Conservation (phyloP, 2,113 vertebrate species). For the Leptocoma aspasia region DNA sequence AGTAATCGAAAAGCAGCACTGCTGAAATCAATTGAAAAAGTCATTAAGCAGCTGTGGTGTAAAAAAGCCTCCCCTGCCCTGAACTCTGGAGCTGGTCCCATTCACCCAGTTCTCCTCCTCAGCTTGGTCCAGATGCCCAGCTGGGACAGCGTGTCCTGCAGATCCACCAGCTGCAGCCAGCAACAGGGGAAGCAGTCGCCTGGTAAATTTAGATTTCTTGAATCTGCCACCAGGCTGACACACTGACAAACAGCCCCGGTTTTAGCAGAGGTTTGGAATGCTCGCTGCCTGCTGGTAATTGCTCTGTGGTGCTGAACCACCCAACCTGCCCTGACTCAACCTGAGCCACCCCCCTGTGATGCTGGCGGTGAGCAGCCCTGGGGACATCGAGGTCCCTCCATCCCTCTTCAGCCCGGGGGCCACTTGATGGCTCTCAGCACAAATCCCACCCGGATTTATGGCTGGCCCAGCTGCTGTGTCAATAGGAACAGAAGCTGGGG, state of each 20-base stretch:
- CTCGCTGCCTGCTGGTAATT: constrained; percentile 68
- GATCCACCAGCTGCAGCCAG: constrained; percentile 68
- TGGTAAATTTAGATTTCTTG: constrained; percentile 81
- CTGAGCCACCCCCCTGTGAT: not conserved
- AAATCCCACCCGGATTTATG: constrained; percentile 15
- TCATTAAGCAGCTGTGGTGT: constrained; percentile 42
- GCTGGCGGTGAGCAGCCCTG: not conserved
- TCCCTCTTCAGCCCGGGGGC: not conserved
- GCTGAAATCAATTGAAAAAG: constrained; percentile 66
- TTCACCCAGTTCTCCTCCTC: constrained; percentile 14
- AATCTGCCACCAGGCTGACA: constrained; percentile 76
- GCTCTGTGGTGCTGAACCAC: constrained; percentile 69
- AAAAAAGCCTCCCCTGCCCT: constrained; percentile 4
- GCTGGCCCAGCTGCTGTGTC: not conserved
- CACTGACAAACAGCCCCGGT: constrained; percentile 71
- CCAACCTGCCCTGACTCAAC: constrained; percentile 36
- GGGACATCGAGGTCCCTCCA: constrained; percentile 35
- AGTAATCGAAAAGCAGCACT: constrained; percentile 41
- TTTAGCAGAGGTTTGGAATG: constrained; percentile 61
- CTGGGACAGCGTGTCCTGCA: constrained; percentile 55
- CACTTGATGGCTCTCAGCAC: not conserved
- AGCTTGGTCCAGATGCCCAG: not conserved
- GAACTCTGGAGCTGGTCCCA: constrained; percentile 1
- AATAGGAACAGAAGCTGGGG: not conserved
- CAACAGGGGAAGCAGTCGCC: constrained; percentile 57